Conservation (phyloP, 2,113 vertebrate species). For the Phoxinus phoxinus region DNA sequence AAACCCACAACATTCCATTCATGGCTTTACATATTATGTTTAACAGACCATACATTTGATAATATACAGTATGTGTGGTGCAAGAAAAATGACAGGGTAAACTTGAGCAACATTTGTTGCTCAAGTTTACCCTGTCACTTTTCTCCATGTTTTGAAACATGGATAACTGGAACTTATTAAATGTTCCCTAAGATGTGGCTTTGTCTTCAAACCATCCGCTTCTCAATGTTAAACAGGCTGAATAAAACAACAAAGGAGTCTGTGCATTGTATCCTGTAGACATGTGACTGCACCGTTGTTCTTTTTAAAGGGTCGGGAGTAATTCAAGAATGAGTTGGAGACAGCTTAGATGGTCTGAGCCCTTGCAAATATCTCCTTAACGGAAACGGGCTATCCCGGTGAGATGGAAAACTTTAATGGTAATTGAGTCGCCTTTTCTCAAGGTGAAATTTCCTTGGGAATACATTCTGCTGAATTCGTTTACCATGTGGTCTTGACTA, state of each 20-base stretch:
- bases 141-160: not conserved
- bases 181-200: constrained; percentile 1
- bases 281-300: not conserved
- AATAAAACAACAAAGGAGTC: constrained; percentile 20
- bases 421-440: constrained; percentile 33
- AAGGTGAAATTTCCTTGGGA: constrained; percentile 49
- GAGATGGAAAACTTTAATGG: constrained; percentile 18
- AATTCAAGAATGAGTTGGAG: constrained; percentile 1
- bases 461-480: constrained; percentile 49
- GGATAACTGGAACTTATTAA: constrained; percentile 15
- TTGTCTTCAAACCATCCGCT: constrained; percentile 18
- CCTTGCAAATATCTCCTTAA: constrained; percentile 9
- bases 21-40: not conserved
- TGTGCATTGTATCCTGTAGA: constrained; percentile 18
- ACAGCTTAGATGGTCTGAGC: constrained; percentile 17
- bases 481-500: constrained; percentile 54
- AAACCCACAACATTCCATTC: constrained; percentile 39
- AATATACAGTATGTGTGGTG: not conserved
- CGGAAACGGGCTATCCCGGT: constrained; percentile 22
- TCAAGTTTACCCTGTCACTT: not conserved
- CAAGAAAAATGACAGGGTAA: too few species aligned
- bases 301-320: not conserved
- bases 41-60: not conserved
- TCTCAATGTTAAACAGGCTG: not conserved
- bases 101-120: too few species aligned